Base-by-base conservation (phyloP, 2,113 vertebrate species). In the Sterna hirundo region DNA sequence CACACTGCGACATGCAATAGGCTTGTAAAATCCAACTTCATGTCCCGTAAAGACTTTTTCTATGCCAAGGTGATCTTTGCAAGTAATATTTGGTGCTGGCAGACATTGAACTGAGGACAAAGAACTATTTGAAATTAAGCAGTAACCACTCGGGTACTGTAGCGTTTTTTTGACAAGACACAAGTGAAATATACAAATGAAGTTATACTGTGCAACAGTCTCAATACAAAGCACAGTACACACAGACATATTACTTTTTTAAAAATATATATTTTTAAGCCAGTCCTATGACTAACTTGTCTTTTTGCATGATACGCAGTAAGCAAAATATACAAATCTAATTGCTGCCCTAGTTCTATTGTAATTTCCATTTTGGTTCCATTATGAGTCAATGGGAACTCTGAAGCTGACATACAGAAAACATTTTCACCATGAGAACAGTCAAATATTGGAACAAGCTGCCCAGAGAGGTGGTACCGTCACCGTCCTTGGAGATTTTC, bases 71-170 rank as follows among this genome's bases (percentile, higher is more conserved):
- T 97, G 96, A 84, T 99, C 98, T 83, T 96, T 99, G 96, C 99
- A 99, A 97, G 96, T 99, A 98, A 99, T 98, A 95, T 99, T 99
- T 42, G 99, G 99, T 94, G 99, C 99, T 85, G 99, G 99, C 72
- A 98, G 97, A 97, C 99, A 99, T 2, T 98, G 98, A 98, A 99
- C 99, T 99, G 96, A 81, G 93, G 94, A 85, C 61, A 97, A 80
- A 96, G 93, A 95, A 69, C 11, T 15, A 72, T 21, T 51, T 82
- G 12, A 72, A 76, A 70, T 86, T 62, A 57, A 86, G 62, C 6
- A 22, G 60, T 40, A 89, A 86, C 23, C 11, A 2, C n/a, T 10
- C 10, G 12, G 69, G 42, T 32, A 83, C 34, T 49, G 27, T 16
- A 36, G 30, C 4, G 2, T 51, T 71, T 64, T 85, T 62, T 74